Evolutionary conservation across 2,888 invertebrate species (phyloP), one percentile per base, ranked within the genome.

Genomic region (Microctonus hyperodae): DNA sequence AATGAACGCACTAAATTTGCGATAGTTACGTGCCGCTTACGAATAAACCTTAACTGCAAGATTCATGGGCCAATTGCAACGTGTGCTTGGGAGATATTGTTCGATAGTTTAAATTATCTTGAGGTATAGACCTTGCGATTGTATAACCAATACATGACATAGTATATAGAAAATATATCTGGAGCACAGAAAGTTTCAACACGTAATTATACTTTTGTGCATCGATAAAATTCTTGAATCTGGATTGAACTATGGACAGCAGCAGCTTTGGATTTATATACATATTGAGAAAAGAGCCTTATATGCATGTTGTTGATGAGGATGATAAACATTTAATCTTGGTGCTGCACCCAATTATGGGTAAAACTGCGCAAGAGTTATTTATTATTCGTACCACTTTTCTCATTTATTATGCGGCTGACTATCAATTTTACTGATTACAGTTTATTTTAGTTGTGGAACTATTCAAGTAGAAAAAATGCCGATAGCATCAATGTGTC

Each of bases 31-130:
- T 74, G 74, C 72, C 73, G 73, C 71, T 74, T 71, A 73, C 74
- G 75, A 75, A 79, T 78, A 76, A 79, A 77, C 74, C 74, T 71
- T 75, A 64, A 60, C 61, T 58, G 66, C 68, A 71, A 78, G 79
- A 79, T 79, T 76, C 79, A 78, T 77, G 77, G 73, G 65, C 73
- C 75, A 75, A 78, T 79, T 78, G n/a, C 78, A 72, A 72, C 70
- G 70, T 70, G 74, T 66, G 75, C 79, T 77, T 75, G 44, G 7
- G 16, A 44, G 78, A 79, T 79, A 79, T 77, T 75, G 76, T 75
- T 76, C 74, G 74, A 69, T 60, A 57, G 57, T 57, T 40, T n/a
- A 59, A 57, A 78, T 79, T 76, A 79, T 76, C 74, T 73, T 65
- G 68, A 16, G 62, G 11, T 11, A 11, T 22, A 51, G 10, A 10